Conservation (phyloP, 2,797 vertebrate genomes). For the Sebastes aleutianus region DNA sequence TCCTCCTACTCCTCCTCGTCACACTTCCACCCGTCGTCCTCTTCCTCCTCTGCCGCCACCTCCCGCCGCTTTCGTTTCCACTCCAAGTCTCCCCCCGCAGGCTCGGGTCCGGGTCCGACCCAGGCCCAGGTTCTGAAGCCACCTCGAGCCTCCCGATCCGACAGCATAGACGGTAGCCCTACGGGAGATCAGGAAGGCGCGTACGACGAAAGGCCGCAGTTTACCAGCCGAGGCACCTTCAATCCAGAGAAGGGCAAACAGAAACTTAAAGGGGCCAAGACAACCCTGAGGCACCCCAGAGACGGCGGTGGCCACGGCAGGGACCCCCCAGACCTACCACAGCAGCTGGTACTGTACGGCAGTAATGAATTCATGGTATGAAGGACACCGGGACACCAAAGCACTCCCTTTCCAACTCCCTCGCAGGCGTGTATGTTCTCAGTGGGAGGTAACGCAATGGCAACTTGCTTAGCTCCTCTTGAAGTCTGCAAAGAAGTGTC, state of each 20-base stretch:
- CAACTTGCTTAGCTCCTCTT: constrained; percentile 57
- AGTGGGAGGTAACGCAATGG: constrained; percentile 6
- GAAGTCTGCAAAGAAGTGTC: constrained; percentile 61
- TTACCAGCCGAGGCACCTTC: constrained; percentile 93
- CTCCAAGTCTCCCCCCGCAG: constrained; percentile 83
- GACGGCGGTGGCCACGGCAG: constrained; percentile 79
- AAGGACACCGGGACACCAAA: constrained; percentile 70
- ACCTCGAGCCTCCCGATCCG: constrained; percentile 7
- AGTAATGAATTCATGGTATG: constrained; percentile 99
- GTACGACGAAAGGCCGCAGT: constrained; percentile 86
- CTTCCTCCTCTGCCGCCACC: constrained; percentile 77
- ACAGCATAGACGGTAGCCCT: constrained; percentile 66
- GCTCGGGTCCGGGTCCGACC: constrained; percentile 40
- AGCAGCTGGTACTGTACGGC: constrained; percentile 89
- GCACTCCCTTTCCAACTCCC: constrained; percentile 42
- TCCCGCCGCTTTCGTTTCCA: constrained; percentile 89
- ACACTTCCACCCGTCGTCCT: constrained; percentile 83
- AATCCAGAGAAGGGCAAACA: constrained; percentile 94
- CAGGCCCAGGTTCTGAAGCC: constrained; percentile 17
- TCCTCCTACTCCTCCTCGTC: constrained; percentile 86
- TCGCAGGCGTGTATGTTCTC: constrained; percentile 31
- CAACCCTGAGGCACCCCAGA: constrained; percentile 84
- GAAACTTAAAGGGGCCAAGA: constrained; percentile 90
- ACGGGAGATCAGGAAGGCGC: constrained; percentile 59
- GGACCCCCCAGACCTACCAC: constrained; percentile 81